These are phyloP conservation scores for pig (Sus scrofa) DNA, from an alignment of 2,113 vertebrate genomes.

Conservation along the genomic window DNA sequence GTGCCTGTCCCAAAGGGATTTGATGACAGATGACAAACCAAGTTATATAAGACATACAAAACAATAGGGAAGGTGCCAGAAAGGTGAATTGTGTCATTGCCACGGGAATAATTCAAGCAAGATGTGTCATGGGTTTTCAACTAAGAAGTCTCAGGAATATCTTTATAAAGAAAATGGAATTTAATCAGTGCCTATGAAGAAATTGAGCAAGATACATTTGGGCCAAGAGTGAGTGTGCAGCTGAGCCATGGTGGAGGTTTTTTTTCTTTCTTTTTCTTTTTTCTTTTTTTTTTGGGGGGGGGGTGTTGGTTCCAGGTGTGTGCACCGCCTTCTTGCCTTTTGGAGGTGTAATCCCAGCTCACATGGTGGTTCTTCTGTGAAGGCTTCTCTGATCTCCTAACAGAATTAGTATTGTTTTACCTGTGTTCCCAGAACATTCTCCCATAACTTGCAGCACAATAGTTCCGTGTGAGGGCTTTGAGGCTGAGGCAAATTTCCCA, in stretches of 20 bases:
- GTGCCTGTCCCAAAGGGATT: neutral
- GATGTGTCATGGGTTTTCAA: neutral
- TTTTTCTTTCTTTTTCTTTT: too few relatives aligned
- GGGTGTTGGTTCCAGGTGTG: neutral
- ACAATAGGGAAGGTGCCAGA: neutral
- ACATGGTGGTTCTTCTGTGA: neutral
- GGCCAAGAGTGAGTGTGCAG: fast-evolving
- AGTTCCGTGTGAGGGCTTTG: neutral
- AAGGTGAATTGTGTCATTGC: neutral
- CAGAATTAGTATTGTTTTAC: neutral
- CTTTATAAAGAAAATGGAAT: neutral
- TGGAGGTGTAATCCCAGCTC: neutral
- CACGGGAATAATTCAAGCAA: neutral
- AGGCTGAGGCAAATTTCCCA: neutral
- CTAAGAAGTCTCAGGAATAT: neutral
- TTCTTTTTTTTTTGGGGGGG: too few relatives aligned
- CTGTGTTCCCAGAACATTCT: neutral
- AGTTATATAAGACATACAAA: neutral
- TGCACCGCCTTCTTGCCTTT: neutral
- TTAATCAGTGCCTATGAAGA: neutral
- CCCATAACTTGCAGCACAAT: fast-evolving
- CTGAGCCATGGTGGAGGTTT: neutral
- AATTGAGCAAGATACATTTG: neutral
- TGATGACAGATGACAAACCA: neutral
- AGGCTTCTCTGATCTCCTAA: too few relatives aligned